Base-by-base conservation (phyloP, 2,888 invertebrate species). In the Eudemis profundana region DNA sequence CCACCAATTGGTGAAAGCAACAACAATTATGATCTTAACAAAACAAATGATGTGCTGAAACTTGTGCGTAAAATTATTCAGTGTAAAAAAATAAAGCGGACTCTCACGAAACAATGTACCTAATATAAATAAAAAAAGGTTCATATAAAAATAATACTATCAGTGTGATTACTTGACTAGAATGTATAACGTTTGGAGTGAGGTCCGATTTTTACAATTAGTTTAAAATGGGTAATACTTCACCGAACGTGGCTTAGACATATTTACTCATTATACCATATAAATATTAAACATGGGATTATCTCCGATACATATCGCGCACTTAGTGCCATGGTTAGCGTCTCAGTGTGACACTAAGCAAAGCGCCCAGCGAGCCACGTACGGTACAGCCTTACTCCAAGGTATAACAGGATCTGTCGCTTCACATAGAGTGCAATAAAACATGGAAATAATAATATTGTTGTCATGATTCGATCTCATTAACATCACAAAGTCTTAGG, bases 71-170 rank as follows among this genome's bases (percentile, higher is more conserved):
- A 33, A 50, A 50, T 19, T 27, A 54, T 54, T 14, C 14, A 21
- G 57, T 29, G 42, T 46, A 44, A 36, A 42, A 61, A 46, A 36
- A 33, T 47, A 33, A 23, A 56, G 49, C 15, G 56, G 42, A 62
- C 47, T 38, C 29, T 23, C 53, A 54, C 40, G 42, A 42, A 29
- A 33, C n/a, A 51, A 61, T 44, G 56, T 56, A n/a, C n/a, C n/a
- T n/a, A 47, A 21, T 42, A 56, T 33, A 42, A 62, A 63, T 12
- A 38, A 60, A 57, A 63, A 29, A 56, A 5, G 53, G 47, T 27
- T 49, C 15, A 44, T 51, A 51, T 44, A 64, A 64, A 51, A 64
- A 64, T 64, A 64, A 64, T 64, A 64, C 64, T 64, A 64, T 59
- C 44, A 44, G 23, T 27, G 42, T 50, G 56, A 42, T 46, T 47